These are phyloP conservation scores for Polyploca ridens DNA, from an alignment of 2,888 invertebrate species.

Conservation along the genomic window DNA sequence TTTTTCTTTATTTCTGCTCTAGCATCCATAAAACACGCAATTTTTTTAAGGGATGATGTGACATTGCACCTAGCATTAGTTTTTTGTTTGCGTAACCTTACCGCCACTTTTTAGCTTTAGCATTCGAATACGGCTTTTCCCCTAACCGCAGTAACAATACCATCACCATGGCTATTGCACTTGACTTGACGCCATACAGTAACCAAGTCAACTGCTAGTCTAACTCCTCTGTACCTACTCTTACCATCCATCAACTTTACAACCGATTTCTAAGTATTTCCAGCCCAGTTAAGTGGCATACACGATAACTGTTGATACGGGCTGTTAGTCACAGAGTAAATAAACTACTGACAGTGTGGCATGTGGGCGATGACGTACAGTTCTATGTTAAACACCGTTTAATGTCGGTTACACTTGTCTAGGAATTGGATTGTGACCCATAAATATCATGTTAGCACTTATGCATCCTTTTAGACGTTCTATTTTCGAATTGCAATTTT, in stretches of 20 bases:
- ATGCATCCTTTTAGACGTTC: background rate
- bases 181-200: background rate
- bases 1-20: no score
- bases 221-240: background rate
- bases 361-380: constrained; percentile 4
- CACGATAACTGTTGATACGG: constrained; percentile 7
- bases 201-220: background rate
- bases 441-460: background rate
- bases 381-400: constrained; percentile 8
- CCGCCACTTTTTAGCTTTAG: background rate
- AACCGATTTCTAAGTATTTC: constrained; percentile 5
- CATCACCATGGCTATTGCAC: background rate
- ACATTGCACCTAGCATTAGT: background rate
- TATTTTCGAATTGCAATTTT: no score
- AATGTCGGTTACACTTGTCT: background rate
- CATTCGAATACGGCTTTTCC: background rate
- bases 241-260: constrained; percentile 3
- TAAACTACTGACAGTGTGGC: constrained; percentile 1
- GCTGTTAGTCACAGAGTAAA: background rate
- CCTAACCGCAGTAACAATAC: background rate
- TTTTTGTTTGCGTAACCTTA: background rate
- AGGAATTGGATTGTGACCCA: constrained; percentile 5
- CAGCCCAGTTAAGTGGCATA: constrained; percentile 1
- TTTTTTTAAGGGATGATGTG: background rate
- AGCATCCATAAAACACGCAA: no score